Base-by-base conservation (phyloP, 2,113 vertebrate species). In the Tringa solitaria region DNA sequence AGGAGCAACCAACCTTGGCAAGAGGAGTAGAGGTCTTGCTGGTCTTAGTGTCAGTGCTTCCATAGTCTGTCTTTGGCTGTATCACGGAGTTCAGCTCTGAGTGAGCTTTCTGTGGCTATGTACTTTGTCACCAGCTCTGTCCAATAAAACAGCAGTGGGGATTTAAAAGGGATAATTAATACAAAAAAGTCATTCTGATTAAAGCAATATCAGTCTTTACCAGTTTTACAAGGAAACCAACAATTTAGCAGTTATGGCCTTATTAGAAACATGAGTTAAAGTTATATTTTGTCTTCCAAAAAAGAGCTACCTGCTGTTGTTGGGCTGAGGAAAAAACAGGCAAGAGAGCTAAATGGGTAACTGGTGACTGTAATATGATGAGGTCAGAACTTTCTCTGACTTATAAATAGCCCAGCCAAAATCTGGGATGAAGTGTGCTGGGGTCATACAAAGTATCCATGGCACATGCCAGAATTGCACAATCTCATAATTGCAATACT, bases 401-500 rank as follows among this genome's bases (percentile, higher is more conserved):
- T 85, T 94, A 70, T 63, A 92, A 95, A 88, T 67, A 90, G 33
- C 43, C 30, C 50, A 93, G 60, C 51, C 51, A 93, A 94, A 92
- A 37, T 84, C 90, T 86, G 43, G 22, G 54, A 74, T 94, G 75
- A 93, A 96, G 59, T 90, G 72, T 88, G 74, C 27, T 94, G 63
- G 79, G 91, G 93, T 95, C 93, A 83, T 30, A 27, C 46, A 95
- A 95, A 96, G 56, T 93, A 92, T 90, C 89, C 54, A 32, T 51
- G 51, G 56, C 59, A 67, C 76, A 92, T 45, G 78, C 74, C 84
- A 96, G 74, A 91, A 85, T 87, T 95, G 63, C 81, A 87, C 69
- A 94, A 81, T 78, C 35, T 87, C 8, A 6, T 72, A 93, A 84
- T 33, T 75, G 43, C 56, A 89, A 92, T 56, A 27, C 45, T 93